A percentile compares a stretch with the other conserved stretches of the same genome.
Conservation (phyloP, 2,797 vertebrate genomes). For the Rhabdomys pumilio region DNA sequence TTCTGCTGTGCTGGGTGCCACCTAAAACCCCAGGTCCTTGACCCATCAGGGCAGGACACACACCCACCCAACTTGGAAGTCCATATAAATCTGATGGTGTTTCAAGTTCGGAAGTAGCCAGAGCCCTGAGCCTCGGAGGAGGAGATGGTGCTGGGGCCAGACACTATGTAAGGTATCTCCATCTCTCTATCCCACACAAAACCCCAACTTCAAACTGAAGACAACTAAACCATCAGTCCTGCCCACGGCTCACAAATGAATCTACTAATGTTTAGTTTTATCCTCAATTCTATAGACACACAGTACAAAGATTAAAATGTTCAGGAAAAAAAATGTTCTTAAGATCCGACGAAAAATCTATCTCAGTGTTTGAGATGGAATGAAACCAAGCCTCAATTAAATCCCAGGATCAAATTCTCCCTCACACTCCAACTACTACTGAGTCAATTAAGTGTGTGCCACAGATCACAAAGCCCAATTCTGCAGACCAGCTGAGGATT, state of each 20-base stretch:
- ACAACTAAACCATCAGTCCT: fast-evolving
- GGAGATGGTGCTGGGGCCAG: not conserved
- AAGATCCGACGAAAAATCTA: not conserved
- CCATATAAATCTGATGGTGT: not conserved
- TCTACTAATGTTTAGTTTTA: not conserved
- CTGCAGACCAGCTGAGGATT: not conserved
- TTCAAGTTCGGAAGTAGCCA: no score
- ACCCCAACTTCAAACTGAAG: not conserved
- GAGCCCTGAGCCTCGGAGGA: not conserved
- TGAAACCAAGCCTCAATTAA: constrained; percentile 1
- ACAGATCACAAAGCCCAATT: not conserved
- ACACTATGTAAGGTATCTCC: not conserved
- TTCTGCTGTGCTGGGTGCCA: not conserved
- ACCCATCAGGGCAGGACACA: not conserved
- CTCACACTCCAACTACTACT: not conserved
- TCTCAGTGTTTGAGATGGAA: not conserved
- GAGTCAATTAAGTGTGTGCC: not conserved
- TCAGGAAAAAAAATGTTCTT: not conserved
- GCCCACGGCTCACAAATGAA: not conserved
- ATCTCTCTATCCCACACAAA: not conserved
- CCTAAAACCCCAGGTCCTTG: not conserved
- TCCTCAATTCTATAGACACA: not conserved
- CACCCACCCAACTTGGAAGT: not conserved
- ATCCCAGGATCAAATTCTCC: not conserved
- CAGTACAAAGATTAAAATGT: not conserved